Conservation (phyloP, 2,888 invertebrate species). For the Nomada fucata region DNA sequence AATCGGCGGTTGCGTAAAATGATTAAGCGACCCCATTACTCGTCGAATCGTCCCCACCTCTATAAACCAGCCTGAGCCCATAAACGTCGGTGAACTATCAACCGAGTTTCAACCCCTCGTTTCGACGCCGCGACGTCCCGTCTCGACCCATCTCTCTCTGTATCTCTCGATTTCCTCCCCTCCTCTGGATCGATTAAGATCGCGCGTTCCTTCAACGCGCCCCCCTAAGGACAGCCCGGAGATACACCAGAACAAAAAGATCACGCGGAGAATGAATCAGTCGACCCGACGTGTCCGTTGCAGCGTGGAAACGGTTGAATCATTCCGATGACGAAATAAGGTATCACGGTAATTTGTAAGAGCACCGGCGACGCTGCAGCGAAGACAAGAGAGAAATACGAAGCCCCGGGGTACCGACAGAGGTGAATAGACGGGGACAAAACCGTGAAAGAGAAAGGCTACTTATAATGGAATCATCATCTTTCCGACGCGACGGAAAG, state of each 20-base stretch:
- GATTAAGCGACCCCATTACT: slow-evolving; percentile 57
- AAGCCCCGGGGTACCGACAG: slow-evolving; percentile 9
- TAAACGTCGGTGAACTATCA: slow-evolving; percentile 48
- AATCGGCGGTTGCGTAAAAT: slow-evolving; percentile 62
- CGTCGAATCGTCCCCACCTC: slow-evolving; percentile 41
- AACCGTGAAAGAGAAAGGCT: slow-evolving; percentile 26
- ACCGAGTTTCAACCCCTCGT: slow-evolving; percentile 47
- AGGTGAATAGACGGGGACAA: neutral
- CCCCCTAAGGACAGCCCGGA: neutral
- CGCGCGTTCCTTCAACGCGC: slow-evolving; percentile 3
- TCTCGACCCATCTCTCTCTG: neutral
- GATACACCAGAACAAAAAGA: neutral
- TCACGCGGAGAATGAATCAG: neutral
- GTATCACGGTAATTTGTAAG: slow-evolving; percentile 62
- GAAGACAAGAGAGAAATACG: slow-evolving; percentile 5
- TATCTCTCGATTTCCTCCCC: neutral
- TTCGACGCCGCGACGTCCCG: slow-evolving; percentile 1
- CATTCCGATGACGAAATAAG: slow-evolving; percentile 64
- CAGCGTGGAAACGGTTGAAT: slow-evolving; percentile 55
- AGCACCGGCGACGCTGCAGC: slow-evolving; percentile 35
- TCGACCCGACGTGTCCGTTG: neutral
- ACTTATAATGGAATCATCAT: slow-evolving; percentile 80
- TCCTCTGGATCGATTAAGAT: slow-evolving; percentile 28
- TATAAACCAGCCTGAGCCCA: slow-evolving; percentile 25
- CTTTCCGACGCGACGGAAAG: slow-evolving; percentile 73